These are phyloP conservation scores for Coccyzus lansbergi DNA, from an alignment of 2,797 vertebrate species.

Conservation along the genomic window DNA sequence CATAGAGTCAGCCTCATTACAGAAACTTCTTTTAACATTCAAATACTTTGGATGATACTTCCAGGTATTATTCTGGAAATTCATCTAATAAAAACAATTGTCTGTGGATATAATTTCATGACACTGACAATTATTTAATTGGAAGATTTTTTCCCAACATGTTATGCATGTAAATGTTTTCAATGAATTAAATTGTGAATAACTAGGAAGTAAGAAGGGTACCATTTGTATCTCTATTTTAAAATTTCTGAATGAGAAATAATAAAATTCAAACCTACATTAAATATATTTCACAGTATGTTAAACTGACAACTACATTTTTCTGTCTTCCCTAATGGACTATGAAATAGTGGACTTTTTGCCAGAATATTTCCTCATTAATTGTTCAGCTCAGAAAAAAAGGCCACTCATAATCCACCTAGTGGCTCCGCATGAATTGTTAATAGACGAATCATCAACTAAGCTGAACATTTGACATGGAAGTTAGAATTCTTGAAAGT, in stretches of 20 bases:
- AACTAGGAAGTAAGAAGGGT: background rate
- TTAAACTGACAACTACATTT: background rate
- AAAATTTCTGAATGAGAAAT: conserved; percentile 23
- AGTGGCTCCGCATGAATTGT: background rate
- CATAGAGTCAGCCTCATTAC: background rate
- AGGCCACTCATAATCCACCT: background rate
- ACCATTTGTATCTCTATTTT: background rate
- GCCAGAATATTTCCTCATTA: conserved; percentile 17
- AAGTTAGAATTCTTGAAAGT: background rate
- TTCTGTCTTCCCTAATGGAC: background rate
- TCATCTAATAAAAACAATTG: background rate
- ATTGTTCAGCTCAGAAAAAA: background rate
- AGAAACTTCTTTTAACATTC: background rate
- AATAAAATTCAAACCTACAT: background rate
- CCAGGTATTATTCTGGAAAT: conserved; percentile 10
- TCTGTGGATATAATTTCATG: background rate
- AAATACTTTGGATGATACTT: background rate
- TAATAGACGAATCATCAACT: background rate
- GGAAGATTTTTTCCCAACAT: background rate
- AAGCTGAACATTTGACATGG: background rate
- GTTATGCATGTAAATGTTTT: background rate
- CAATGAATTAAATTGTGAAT: background rate
- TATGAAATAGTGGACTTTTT: conserved; percentile 29
- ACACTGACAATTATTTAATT: conserved; percentile 11
- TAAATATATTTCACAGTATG: background rate